Evolutionary conservation across 2,113 vertebrate genomes (phyloP), one percentile per base, ranked within the genome.

Genomic region (Clarias macrocephalus): DNA sequence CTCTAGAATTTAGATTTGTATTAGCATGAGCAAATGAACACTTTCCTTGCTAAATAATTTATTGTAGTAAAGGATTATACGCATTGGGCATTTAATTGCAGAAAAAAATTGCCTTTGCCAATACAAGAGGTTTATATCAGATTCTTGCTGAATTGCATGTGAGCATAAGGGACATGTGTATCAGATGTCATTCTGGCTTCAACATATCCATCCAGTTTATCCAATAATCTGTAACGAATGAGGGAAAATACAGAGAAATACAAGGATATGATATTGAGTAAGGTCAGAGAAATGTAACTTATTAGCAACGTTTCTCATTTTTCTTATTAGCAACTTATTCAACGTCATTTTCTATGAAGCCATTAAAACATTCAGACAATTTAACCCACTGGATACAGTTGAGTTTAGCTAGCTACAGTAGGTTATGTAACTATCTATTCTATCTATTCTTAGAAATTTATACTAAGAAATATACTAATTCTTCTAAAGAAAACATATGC

Each of bases 201-300:
- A 25, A n/a, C 1, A n/a, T 19, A 18, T 33, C n/a, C 60, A 82
- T 82, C 65, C 42, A 15, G 42, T 84, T 84, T 89, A 87, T 80
- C 83, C 54, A 37, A 62, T 77, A 63, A 87, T 85, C 88, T 89
- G 56, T 82, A 87, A 89, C 13, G 0, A 23, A 28, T 18, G 9
- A 12, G 33, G 25, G 5, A 72, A 86, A 33, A 68, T 63, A 25
- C 13, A 48, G 7, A 85, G 25, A 68, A 85, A 85, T 65, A 88
- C 75, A 37, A 85, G 76, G 13, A 84, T 59, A 62, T 3, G 3
- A 48, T 18, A 80, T 1, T 11, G 8, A 75, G 30, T 73, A 9
- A 23, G 16, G 21, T 73, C 70, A 73, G 33, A 23, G 3, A 72
- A 42, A 37, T 21, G 8, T 72, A 21, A 11, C 7, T 72, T 72